Base-by-base conservation (phyloP, 2,113 vertebrate species). In the Atlantisia rogersi region DNA sequence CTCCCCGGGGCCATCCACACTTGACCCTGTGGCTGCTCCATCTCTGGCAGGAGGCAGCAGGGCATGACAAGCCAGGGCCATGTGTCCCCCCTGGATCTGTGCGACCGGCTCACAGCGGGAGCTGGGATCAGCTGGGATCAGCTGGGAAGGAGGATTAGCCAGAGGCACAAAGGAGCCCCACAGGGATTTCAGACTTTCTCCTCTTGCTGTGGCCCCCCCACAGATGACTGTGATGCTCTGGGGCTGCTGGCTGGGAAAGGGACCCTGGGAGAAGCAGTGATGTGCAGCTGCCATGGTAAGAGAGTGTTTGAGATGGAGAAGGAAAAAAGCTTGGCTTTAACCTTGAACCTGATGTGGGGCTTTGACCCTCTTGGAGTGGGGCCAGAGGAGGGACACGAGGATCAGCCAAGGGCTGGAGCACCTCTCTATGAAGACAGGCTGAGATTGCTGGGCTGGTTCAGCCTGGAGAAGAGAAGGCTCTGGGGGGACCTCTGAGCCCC, bases 161-260 rank as follows among this genome's bases (percentile, higher is more conserved):
- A 0, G 46, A 70, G 68, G 39, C 78, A 82, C 82, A 82, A 75
- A 82, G 90, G 70, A 92, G 32, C 19, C 39, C 40, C 88, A 55
- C 16, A 39, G 84, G 92, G 90, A 91, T 92, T 84, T 95, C 29
- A 79, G 90, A 90, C 58, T 88, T 94, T 94, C 85, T 93, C 65
- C 32, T 91, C 62, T 39, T 69, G 58, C 35, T 26, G 11, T 4
- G 39, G 6, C 59, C 59, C 80, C 46, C 39, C 1, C 0, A 0
- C 3, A 12, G 50, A 26, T 0, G 3, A 18, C 64, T 74, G 86
- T 2, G 25, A 58, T 40, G 50, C 40, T 86, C 64, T 58, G 63
- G 37, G 11, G 58, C 63, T 86, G 68, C 79, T 58, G 71, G 73
- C 73, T 31, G 1, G 1, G 14, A 56, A 46, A 93, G 9, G n/a